Conservation (phyloP, 2,888 invertebrate species). For the Patella ulyssiponensis region DNA sequence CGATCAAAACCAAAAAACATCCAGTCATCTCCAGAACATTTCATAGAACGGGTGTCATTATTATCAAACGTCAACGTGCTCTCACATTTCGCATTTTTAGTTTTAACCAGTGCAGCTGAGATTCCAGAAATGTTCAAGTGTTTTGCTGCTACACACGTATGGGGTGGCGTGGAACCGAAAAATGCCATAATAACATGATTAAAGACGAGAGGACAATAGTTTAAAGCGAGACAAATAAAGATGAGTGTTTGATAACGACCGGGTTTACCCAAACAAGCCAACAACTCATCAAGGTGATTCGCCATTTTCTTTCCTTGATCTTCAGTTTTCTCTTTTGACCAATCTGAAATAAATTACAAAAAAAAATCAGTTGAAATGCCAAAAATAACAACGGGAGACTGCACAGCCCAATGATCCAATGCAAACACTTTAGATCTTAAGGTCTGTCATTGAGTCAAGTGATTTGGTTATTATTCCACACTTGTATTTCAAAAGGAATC, state of each 20-base stretch:
- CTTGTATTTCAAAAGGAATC: no score
- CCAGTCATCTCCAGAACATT: conserved; percentile 43
- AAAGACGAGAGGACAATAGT: conserved; percentile 61
- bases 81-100: conserved; percentile 32
- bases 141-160: conserved; percentile 37
- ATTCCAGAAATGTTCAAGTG: not conserved
- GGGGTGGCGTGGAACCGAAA: conserved; percentile 48
- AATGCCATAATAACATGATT: conserved; percentile 67
- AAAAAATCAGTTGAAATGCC: no score
- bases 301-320: no score
- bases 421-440: no score
- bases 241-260: conserved; percentile 57
- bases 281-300: conserved; percentile 44
- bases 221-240: conserved; percentile 56
- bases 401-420: no score
- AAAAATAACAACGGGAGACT: no score
- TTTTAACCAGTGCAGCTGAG: conserved; percentile 1
- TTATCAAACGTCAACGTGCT: conserved; percentile 30
- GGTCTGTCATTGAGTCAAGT: no score
- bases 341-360: no score
- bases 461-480: no score
- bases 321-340: no score
- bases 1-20: conserved; percentile 32
- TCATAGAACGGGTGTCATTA: conserved; percentile 40
- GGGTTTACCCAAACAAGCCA: conserved; percentile 52